Evolutionary conservation across 2,797 vertebrate genomes (phyloP).

Genomic region (Macrochelys suwanniensis): DNA sequence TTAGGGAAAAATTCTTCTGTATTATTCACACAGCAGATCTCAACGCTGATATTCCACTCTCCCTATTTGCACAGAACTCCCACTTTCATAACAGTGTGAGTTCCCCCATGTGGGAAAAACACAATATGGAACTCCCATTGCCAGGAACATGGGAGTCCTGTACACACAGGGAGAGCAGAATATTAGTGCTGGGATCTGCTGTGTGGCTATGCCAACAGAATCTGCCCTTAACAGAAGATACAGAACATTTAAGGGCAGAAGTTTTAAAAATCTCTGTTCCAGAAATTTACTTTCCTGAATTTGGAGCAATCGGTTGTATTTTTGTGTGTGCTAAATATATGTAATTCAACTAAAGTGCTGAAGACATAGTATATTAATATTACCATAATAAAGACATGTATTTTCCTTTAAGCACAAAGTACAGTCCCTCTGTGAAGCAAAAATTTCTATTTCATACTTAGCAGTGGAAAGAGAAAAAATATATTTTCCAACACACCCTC

Average conservation of each 20-base stretch:
- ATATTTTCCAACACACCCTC: slow-evolving; percentile 49
- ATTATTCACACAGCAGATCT: slow-evolving; percentile 60
- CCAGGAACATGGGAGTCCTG: background rate
- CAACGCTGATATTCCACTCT: background rate
- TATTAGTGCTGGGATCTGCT: background rate
- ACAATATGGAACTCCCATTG: slow-evolving; percentile 32
- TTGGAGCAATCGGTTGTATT: slow-evolving; percentile 4
- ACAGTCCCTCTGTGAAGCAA: slow-evolving; percentile 69
- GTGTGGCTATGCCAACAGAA: fast-evolving
- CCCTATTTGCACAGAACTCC: slow-evolving; percentile 12
- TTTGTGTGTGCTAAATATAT: background rate
- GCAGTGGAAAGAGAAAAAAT: slow-evolving; percentile 46
- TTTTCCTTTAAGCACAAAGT: slow-evolving; percentile 72
- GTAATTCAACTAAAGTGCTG: slow-evolving; percentile 60
- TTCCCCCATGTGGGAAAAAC: background rate
- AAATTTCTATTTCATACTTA: slow-evolving; percentile 77
- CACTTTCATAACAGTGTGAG: background rate
- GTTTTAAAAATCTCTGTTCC: slow-evolving; percentile 19
- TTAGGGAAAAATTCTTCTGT: slow-evolving; percentile 70
- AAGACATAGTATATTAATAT: slow-evolving; percentile 42
- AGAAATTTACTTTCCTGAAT: slow-evolving; percentile 30
- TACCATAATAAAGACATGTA: slow-evolving; percentile 40
- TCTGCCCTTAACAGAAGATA: slow-evolving; percentile 30
- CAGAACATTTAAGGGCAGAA: background rate
- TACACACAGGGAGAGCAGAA: slow-evolving; percentile 16